A percentile compares a stretch with the other conserved stretches of the same genome.
Evolutionary conservation across 2,113 vertebrate species (phyloP).

Genomic region (Cryptotis parvus): DNA sequence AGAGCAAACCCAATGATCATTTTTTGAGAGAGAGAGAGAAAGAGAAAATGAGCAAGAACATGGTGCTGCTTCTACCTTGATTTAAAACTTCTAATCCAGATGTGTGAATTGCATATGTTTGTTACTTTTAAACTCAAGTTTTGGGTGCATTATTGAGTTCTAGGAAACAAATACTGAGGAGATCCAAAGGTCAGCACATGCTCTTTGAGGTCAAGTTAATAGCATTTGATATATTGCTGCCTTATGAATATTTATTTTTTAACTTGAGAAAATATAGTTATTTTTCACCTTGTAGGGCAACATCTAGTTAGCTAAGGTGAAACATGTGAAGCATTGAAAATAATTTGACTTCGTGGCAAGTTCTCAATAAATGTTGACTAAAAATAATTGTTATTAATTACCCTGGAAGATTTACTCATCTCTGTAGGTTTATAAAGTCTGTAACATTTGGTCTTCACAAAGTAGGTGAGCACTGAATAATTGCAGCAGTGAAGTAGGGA

Average conservation of each 20-base stretch:
- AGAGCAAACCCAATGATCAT: no score
- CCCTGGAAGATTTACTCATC: not conserved
- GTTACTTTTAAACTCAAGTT: not conserved
- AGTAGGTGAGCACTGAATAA: not conserved
- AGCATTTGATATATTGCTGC: not conserved
- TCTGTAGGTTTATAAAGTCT: not conserved
- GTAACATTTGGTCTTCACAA: constrained; percentile 10
- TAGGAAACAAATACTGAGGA: not conserved
- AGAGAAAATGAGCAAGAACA: not conserved
- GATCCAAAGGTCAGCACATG: not conserved
- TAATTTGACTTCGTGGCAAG: not conserved
- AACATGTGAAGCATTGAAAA: not conserved
- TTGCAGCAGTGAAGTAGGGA: not conserved
- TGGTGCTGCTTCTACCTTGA: not conserved
- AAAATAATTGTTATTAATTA: constrained; percentile 32
- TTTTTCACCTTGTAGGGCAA: constrained; percentile 8
- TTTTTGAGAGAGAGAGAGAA: no score
- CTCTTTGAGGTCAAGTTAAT: not conserved
- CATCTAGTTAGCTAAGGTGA: constrained; percentile 20
- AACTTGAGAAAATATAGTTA: not conserved
- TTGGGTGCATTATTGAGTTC: not conserved
- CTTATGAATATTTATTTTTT: constrained; percentile 5
- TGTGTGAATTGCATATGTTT: not conserved
- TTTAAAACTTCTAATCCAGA: not conserved
- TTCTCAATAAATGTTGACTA: not conserved